These are phyloP conservation scores for Cinclus mexicanus DNA, from an alignment of 2,113 vertebrate species.

Conservation along the genomic window DNA sequence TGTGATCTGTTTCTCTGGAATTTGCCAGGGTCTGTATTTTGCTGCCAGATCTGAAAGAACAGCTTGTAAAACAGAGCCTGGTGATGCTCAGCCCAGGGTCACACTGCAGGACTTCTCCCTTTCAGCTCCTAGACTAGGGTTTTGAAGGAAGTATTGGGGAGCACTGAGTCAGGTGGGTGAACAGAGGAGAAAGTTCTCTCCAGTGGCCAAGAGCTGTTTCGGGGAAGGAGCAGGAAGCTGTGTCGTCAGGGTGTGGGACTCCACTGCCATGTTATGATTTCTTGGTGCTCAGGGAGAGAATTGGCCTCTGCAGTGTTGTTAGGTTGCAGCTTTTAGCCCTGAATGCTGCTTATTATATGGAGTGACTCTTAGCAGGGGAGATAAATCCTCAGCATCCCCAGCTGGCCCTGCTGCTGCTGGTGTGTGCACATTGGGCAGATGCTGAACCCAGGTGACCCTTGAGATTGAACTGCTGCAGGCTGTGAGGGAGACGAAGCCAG, in stretches of 20 bases:
- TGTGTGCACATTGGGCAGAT: rapidly evolving
- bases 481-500: background rate
- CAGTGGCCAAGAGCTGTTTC: background rate
- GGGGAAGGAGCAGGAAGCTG: background rate
- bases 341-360: background rate
- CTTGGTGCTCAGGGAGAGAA: background rate
- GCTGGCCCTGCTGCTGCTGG: background rate
- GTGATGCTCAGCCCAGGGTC: background rate
- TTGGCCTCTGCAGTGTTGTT: background rate
- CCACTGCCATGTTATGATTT: background rate
- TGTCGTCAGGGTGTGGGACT: background rate
- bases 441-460: background rate
- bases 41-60: background rate
- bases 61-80: background rate
- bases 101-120: background rate
- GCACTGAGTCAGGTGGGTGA: background rate
- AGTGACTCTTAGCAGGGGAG: background rate
- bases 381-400: background rate
- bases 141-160: background rate
- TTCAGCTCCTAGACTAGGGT: background rate
- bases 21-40: background rate
- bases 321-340: background rate
- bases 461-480: background rate
- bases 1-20: background rate
- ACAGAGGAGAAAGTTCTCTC: conserved; percentile 7